phyloP scores from a whole-genome alignment of 2,113 vertebrate species.

The Piprites chloris region DNA sequence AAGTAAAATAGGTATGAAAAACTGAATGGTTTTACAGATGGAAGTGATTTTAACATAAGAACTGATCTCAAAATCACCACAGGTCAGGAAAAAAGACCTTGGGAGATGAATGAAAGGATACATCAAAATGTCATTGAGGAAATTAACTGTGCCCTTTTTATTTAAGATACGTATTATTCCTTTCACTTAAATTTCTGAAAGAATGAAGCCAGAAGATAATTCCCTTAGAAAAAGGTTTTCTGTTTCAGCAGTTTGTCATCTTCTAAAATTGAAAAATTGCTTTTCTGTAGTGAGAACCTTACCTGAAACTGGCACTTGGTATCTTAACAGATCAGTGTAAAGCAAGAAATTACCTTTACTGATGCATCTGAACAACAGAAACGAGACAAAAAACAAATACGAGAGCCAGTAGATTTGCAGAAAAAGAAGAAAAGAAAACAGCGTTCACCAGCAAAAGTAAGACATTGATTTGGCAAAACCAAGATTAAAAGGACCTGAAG shows the following conservation, averaged over 20 bases:
- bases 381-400: constrained; percentile 89
- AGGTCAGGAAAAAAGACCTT: constrained; percentile 37
- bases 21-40: constrained; percentile 49
- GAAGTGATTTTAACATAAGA: constrained; percentile 59
- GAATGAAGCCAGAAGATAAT: constrained; percentile 56
- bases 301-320: constrained; percentile 74
- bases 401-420: constrained; percentile 87
- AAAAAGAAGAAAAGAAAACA: constrained; percentile 99
- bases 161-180: constrained; percentile 39
- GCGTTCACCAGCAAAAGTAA: constrained; percentile 96
- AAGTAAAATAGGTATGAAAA: constrained; percentile 58
- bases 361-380: constrained; percentile 85
- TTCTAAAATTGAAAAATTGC: constrained; percentile 68
- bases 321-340: constrained; percentile 90
- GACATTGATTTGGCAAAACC: constrained; percentile 68
- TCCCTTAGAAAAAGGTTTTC: constrained; percentile 57
- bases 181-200: constrained; percentile 66
- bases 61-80: constrained; percentile 45
- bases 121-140: constrained; percentile 56
- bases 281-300: constrained; percentile 66
- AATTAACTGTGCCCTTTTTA: constrained; percentile 61
- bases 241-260: constrained; percentile 67
- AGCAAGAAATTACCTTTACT: constrained; percentile 94
- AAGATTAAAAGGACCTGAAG: constrained; percentile 60
- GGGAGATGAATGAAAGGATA: constrained; percentile 51